A percentile compares a stretch with the other conserved stretches of the same genome.
Conservation (phyloP, 2,113 vertebrate species). For the Tupaia tana region DNA sequence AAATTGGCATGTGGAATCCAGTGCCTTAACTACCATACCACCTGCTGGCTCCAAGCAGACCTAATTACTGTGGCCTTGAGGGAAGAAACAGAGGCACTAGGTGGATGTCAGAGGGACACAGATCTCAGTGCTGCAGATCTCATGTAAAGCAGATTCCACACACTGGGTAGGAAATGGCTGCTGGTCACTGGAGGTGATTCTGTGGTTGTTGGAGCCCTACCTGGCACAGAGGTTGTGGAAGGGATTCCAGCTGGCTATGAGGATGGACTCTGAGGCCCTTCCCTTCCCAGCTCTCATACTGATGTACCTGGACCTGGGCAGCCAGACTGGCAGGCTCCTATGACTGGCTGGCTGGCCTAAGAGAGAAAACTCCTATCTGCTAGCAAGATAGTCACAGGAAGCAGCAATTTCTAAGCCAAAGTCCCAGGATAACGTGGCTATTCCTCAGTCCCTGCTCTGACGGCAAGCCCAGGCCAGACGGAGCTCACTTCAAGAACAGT, state of each 20-base stretch:
- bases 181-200: not conserved
- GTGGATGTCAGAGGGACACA: not conserved
- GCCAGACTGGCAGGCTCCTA: slow-evolving; percentile 63
- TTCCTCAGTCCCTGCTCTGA: slow-evolving; percentile 34
- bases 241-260: not conserved
- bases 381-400: slow-evolving; percentile 67
- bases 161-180: not conserved
- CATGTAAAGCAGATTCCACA: not conserved
- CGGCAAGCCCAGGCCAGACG: not conserved
- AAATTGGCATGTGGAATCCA: no score
- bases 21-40: no score
- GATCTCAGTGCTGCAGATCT: not conserved
- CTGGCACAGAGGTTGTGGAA: not conserved
- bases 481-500: slow-evolving; percentile 46
- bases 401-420: slow-evolving; percentile 56
- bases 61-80: not conserved
- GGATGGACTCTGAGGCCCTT: not conserved
- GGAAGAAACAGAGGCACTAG: not conserved
- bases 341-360: not conserved
- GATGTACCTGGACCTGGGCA: not conserved
- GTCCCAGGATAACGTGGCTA: not conserved
- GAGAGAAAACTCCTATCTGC: not conserved
- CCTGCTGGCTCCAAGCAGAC: not conserved
- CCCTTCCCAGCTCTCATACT: not conserved
- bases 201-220: not conserved